phyloP scores from a whole-genome alignment of 2,888 invertebrate genomes.

The Scaptomyza polygonia region DNA sequence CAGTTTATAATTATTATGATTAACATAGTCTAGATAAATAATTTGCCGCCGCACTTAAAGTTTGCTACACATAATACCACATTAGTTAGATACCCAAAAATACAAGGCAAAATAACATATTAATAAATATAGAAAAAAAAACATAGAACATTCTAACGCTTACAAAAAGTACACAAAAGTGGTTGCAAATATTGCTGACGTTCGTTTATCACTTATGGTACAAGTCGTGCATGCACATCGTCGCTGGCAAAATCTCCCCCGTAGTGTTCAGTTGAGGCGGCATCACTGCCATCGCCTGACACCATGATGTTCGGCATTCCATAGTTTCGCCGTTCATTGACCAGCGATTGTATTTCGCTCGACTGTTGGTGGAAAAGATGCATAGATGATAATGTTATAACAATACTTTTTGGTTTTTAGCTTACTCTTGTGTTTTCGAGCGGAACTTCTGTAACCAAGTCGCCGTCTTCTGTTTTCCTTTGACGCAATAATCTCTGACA shows the following conservation, averaged over 20 bases:
- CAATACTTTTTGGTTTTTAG: too few relatives aligned
- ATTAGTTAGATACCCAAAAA: not conserved
- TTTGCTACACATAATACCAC: conserved; percentile 7
- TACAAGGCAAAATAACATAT: not conserved
- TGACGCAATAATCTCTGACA: conserved; percentile 70
- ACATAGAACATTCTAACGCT: conserved; percentile 8
- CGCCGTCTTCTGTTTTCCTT: conserved; percentile 41
- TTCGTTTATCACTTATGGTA: conserved; percentile 66
- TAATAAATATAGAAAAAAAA: conserved; percentile 1
- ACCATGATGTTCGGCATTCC: conserved; percentile 57
- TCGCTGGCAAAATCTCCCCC: conserved; percentile 72
- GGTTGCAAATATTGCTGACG: not conserved
- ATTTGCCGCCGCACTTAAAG: conserved; percentile 12
- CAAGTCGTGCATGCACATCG: conserved; percentile 80
- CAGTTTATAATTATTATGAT: conserved; percentile 1
- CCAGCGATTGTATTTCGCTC: conserved; percentile 62
- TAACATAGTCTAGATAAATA: conserved; percentile 1
- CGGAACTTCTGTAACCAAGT: conserved; percentile 70
- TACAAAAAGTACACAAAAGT: not conserved
- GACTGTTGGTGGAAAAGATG: conserved; percentile 41
- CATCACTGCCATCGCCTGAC: conserved; percentile 66
- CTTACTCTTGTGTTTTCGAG: conserved; percentile 74
- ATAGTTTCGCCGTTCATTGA: conserved; percentile 38
- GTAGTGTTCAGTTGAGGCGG: conserved; percentile 56
- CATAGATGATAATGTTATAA: not conserved